Conservation (phyloP, 2,888 invertebrate species). For the Cerceris ruficornis region DNA sequence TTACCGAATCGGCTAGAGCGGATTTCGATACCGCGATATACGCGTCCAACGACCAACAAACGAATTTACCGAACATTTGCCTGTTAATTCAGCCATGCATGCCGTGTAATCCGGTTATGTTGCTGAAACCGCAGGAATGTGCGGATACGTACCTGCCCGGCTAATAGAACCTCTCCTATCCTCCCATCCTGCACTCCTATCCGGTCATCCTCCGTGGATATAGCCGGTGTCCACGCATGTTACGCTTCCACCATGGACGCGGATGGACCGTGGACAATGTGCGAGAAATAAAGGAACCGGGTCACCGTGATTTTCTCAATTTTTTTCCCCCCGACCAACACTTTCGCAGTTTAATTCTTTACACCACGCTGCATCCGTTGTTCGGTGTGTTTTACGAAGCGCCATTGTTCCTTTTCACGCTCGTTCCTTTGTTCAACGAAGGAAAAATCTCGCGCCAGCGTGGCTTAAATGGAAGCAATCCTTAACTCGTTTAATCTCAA, state of each 20-base stretch:
- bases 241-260: conserved; percentile 16
- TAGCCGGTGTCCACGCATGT: conserved; percentile 5
- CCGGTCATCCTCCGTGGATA: conserved; percentile 2
- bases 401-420: not conserved
- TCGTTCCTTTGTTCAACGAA: not conserved
- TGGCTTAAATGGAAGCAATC: conserved; percentile 3
- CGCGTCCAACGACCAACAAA: conserved; percentile 47
- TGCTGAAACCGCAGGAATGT: conserved; percentile 64
- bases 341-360: conserved; percentile 40
- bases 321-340: conserved; percentile 23
- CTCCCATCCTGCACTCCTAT: not conserved
- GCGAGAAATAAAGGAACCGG: conserved; percentile 45
- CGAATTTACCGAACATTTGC: conserved; percentile 67
- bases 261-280: conserved; percentile 36
- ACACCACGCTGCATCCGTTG: conserved; percentile 10
- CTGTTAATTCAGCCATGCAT: conserved; percentile 65
- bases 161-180: conserved; percentile 54
- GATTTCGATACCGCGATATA: conserved; percentile 28
- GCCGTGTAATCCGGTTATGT: conserved; percentile 66
- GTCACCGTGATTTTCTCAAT: conserved; percentile 46
- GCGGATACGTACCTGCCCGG: conserved; percentile 58
- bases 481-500: not conserved
- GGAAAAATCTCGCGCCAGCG: not conserved
- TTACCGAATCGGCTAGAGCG: conserved; percentile 33
- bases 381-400: conserved; percentile 11